Conservation (phyloP, 2,888 invertebrate species). For the Blastobasis lacticolella region DNA sequence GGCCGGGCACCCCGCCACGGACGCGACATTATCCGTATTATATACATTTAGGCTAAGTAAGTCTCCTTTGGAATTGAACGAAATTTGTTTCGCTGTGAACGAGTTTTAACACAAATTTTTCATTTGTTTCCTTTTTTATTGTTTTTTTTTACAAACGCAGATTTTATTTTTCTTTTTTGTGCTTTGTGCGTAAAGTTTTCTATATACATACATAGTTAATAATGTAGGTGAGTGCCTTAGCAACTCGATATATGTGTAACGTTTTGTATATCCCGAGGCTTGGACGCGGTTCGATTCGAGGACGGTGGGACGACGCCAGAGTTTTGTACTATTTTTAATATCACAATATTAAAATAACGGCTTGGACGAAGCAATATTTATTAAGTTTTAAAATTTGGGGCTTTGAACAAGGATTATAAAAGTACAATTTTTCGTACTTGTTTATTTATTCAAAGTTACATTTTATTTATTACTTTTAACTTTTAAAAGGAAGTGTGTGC, state of each 20-base stretch:
- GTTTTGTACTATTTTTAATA: slow-evolving; percentile 38
- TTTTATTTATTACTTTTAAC: slow-evolving; percentile 41
- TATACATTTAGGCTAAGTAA: slow-evolving; percentile 58
- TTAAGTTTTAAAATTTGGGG: slow-evolving; percentile 21
- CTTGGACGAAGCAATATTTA: slow-evolving; percentile 32
- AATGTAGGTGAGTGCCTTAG: slow-evolving; percentile 72
- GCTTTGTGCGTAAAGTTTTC: slow-evolving; percentile 51
- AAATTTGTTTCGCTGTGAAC: slow-evolving; percentile 60
- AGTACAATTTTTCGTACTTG: slow-evolving; percentile 37
- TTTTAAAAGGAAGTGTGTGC: slow-evolving; percentile 41
- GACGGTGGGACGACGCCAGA: slow-evolving; percentile 10
- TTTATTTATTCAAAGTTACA: slow-evolving; percentile 35
- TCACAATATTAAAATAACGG: slow-evolving; percentile 28
- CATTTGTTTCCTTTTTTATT: slow-evolving; percentile 13
- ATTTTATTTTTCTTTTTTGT: slow-evolving; percentile 32
- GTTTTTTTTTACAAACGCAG: slow-evolving; percentile 27
- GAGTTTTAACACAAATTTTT: slow-evolving; percentile 40
- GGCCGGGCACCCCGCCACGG: too few species aligned
- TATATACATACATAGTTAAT: slow-evolving; percentile 50
- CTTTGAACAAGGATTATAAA: slow-evolving; percentile 23
- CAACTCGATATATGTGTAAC: slow-evolving; percentile 62
- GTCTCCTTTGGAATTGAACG: slow-evolving; percentile 64
- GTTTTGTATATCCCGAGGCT: slow-evolving; percentile 18
- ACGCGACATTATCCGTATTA: slow-evolving; percentile 60
- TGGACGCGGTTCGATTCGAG: too few species aligned